Evolutionary conservation across 2,797 vertebrate species (phyloP).

Genomic region (Tokudaia muenninki): DNA sequence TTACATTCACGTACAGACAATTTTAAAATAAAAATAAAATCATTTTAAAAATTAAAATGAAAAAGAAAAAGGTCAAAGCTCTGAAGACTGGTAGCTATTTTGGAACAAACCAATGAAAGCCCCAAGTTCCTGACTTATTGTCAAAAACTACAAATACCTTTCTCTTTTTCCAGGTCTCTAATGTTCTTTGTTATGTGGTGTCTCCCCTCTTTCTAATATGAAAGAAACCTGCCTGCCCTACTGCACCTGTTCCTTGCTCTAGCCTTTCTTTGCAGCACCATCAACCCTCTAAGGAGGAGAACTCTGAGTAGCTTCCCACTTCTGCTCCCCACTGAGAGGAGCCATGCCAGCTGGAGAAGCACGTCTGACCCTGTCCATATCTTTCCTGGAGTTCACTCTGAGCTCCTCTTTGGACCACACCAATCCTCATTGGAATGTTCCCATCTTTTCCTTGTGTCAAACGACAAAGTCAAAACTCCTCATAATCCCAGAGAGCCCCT

Average conservation of each 20-base stretch:
- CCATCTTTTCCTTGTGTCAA: not conserved
- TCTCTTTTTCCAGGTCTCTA: not conserved
- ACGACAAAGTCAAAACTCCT: conserved; percentile 16
- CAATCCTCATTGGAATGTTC: not conserved
- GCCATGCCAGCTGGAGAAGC: not conserved
- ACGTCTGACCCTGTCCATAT: not conserved
- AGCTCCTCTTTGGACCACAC: not conserved
- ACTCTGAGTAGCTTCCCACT: not conserved
- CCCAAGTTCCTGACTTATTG: not conserved
- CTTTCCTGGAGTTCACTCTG: not conserved
- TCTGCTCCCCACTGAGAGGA: not conserved
- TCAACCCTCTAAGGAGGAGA: not conserved
- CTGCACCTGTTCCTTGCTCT: not conserved
- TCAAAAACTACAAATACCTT: not conserved
- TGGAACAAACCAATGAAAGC: not conserved
- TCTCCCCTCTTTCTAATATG: not conserved
- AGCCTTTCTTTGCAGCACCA: not conserved
- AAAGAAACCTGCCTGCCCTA: not conserved
- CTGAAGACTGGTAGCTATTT: not conserved
- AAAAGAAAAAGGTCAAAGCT: not conserved
- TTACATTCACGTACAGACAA: not conserved
- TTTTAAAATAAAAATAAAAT: not conserved
- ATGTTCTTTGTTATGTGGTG: not conserved
- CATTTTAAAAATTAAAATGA: not conserved
- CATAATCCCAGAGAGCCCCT: not conserved